Evolutionary conservation across 2,888 invertebrate species (phyloP), one percentile per base, ranked within the genome.

Genomic region (Exephanes ischioxanthus): DNA sequence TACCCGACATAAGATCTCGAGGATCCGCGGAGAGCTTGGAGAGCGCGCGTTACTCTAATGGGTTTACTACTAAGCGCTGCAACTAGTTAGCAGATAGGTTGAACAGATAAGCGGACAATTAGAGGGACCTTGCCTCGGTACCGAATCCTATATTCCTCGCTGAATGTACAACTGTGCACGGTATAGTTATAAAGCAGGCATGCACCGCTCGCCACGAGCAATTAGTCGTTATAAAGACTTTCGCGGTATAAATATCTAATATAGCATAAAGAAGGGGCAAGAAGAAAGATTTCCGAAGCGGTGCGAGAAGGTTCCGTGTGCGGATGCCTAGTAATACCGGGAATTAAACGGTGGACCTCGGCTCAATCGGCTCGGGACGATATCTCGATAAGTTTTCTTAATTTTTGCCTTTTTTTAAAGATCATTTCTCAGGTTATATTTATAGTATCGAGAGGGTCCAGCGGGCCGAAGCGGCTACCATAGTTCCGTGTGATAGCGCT

Each of bases 31-130:
- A 58, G n/a, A 79, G 79, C 41, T 55, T 58, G 79, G 71, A 37
- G 19, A 37, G 19, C 75, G 68, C 70, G 77, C 81, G 77, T 81
- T 81, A 67, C 85, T 85, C 81, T 85, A 82, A 85, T 85, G 81
- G 85, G 78, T 85, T 82, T 85, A 78, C 81, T 58, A 58, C 85
- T 53, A 63, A 66, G 66, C 67, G 37, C 51, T 70, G 68, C 58
- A 68, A 78, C 73, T 78, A 75, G 78, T 70, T 73, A 53, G 68
- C 81, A 78, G 85, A 85, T 82, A 85, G 30, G 75, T 58, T 71
- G 75, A 80, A 66, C 79, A 58, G 85, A 85, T 85, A 85, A 85
- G 71, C 82, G 85, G 51, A 85, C 85, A 85, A 85, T 85, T 85
- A 85, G 82, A 82, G 76, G 73, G 41, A 81, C 72, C 80, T 67